Evolutionary conservation across 1,140 invertebrate species (phyloP).

Genomic region (Bombus difficillimus): DNA sequence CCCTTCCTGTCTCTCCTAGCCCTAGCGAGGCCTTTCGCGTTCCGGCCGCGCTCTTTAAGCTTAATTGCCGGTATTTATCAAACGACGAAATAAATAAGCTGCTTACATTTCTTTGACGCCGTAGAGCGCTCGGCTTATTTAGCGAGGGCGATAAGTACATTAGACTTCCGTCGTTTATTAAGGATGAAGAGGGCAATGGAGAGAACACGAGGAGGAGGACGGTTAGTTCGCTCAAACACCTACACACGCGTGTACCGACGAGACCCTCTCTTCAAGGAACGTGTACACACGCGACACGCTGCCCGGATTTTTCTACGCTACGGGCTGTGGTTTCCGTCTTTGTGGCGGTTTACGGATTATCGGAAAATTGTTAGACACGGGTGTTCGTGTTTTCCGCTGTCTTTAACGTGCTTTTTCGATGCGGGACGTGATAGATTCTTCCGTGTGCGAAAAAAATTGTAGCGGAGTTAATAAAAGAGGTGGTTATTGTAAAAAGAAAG

Average conservation of each 20-base stretch:
- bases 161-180: conserved; percentile 68
- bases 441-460: neutral
- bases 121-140: conserved; percentile 70
- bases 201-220: neutral
- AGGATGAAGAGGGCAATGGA: conserved; percentile 38
- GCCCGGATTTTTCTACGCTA: conserved; percentile 13
- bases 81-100: conserved; percentile 79
- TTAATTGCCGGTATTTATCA: conserved; percentile 80
- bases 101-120: conserved; percentile 75
- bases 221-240: conserved; percentile 58
- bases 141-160: conserved; percentile 73
- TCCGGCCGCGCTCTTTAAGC: conserved; percentile 57
- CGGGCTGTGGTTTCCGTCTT: conserved; percentile 1
- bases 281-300: neutral
- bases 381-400: conserved; percentile 25
- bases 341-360: conserved; percentile 40
- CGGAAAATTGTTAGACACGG: conserved; percentile 39
- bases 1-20: conserved; percentile 11
- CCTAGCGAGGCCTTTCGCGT: neutral
- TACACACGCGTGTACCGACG: neutral
- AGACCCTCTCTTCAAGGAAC: neutral
- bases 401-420: conserved; percentile 32
- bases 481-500: neutral
- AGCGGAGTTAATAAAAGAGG: neutral
- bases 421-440: neutral